phyloP scores from a whole-genome alignment of 2,797 vertebrate species.

The Erethizon dorsatum region DNA sequence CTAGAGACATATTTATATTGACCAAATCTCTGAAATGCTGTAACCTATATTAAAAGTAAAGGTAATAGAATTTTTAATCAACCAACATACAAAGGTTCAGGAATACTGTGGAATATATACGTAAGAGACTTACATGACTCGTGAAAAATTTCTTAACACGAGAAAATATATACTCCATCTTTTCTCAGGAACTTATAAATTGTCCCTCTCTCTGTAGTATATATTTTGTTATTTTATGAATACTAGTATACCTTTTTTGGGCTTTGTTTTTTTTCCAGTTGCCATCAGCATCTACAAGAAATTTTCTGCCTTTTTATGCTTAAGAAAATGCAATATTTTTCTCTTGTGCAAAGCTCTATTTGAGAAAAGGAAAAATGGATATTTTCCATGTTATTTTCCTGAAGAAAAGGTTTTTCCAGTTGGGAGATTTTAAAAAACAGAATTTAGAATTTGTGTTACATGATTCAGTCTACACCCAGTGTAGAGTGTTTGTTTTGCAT shows the following conservation, averaged over 20 bases:
- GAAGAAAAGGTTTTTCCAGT: conserved; percentile 37
- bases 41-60: conserved; percentile 84
- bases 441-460: conserved; percentile 25
- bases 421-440: conserved; percentile 20
- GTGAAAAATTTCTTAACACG: conserved; percentile 83
- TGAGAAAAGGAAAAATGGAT: conserved; percentile 42
- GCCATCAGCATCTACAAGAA: background rate
- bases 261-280: conserved; percentile 78
- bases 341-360: background rate
- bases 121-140: conserved; percentile 79
- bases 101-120: conserved; percentile 79
- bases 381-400: background rate
- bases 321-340: conserved; percentile 43
- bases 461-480: background rate
- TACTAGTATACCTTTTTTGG: conserved; percentile 32
- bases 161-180: conserved; percentile 67
- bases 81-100: conserved; percentile 77
- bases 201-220: conserved; percentile 22
- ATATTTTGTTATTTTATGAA: conserved; percentile 36
- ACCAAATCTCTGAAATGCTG: conserved; percentile 75
- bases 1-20: conserved; percentile 77
- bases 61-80: conserved; percentile 83
- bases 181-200: conserved; percentile 77
- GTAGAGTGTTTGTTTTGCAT: background rate
- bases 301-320: conserved; percentile 32